These are phyloP conservation scores for Ischnus inquisitorius DNA, from an alignment of 2,888 invertebrate genomes.

Conservation along the genomic window DNA sequence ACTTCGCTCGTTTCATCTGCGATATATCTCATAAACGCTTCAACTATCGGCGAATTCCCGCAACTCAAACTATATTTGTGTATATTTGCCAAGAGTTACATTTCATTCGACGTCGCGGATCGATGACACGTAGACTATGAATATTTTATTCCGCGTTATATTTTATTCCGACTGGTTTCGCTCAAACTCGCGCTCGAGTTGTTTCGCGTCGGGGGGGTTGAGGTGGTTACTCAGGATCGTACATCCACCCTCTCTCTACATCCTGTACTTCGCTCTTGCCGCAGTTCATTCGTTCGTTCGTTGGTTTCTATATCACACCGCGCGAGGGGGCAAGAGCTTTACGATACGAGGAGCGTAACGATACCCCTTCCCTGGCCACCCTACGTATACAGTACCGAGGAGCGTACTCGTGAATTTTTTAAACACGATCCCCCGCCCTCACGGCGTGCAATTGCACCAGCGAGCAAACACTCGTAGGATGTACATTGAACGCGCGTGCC, in stretches of 20 bases:
- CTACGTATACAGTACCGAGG: conserved; percentile 25
- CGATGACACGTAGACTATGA: conserved; percentile 73
- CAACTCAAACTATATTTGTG: conserved; percentile 41
- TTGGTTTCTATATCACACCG: conserved; percentile 40
- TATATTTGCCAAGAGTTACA: conserved; percentile 39
- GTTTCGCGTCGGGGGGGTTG: conserved; percentile 24
- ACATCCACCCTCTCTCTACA: conserved; percentile 44
- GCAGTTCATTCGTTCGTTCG: conserved; percentile 36
- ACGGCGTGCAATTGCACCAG: conserved; percentile 32
- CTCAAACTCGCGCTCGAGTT: conserved; percentile 41
- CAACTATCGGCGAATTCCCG: conserved; percentile 58
- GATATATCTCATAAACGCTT: background rate
- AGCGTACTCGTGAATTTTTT: conserved; percentile 60
- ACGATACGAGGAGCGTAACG: conserved; percentile 57
- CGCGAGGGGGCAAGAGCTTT: conserved; percentile 46
- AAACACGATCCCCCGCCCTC: conserved; percentile 26
- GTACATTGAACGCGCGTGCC: conserved; percentile 20
- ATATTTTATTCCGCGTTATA: conserved; percentile 72
- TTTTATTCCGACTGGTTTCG: conserved; percentile 55
- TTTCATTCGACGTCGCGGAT: conserved; percentile 57
- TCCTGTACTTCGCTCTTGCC: conserved; percentile 5
- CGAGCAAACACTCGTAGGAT: conserved; percentile 22
- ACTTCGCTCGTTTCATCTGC: background rate
- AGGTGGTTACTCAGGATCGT: conserved; percentile 28
- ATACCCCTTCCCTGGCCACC: conserved; percentile 44